Evolutionary conservation across 2,797 vertebrate genomes (phyloP).

Genomic region (Nyctalus aviator): DNA sequence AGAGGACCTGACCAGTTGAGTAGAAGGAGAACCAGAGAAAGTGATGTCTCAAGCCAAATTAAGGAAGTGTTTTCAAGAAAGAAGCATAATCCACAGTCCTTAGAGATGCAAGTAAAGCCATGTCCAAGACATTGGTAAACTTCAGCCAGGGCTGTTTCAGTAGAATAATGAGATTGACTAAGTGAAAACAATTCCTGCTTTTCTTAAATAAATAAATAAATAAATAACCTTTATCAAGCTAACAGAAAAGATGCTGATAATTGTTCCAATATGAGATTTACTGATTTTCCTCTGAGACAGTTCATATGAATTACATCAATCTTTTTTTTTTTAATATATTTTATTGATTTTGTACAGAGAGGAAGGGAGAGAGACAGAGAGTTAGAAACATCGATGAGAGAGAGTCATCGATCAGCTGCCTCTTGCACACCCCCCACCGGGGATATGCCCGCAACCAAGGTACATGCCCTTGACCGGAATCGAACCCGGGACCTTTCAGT

Average conservation of each 20-base stretch:
- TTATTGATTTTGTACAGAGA: no score
- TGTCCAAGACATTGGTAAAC: neutral
- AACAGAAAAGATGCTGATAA: constrained; percentile 14
- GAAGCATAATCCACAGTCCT: neutral
- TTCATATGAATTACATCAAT: constrained; percentile 66
- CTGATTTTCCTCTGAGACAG: constrained; percentile 76
- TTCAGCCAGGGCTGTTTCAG: neutral
- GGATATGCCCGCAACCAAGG: no score
- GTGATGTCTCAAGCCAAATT: neutral
- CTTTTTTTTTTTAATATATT: no score
- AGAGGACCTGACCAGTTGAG: neutral
- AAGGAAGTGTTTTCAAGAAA: neutral
- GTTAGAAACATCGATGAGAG: no score
- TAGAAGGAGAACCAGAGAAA: neutral
- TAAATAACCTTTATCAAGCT: neutral
- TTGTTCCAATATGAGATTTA: constrained; percentile 70
- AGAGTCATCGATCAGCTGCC: no score
- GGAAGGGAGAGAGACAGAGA: no score
- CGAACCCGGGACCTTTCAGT: no score
- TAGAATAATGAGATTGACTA: neutral
- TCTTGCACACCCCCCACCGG: no score
- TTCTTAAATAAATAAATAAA: neutral
- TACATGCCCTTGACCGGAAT: no score
- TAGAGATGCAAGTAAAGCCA: neutral
- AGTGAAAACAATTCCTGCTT: neutral